Evolutionary conservation across 2,888 invertebrate genomes (phyloP), one percentile per base, ranked within the genome.

Genomic region (Hirtodrosophila confusa): DNA sequence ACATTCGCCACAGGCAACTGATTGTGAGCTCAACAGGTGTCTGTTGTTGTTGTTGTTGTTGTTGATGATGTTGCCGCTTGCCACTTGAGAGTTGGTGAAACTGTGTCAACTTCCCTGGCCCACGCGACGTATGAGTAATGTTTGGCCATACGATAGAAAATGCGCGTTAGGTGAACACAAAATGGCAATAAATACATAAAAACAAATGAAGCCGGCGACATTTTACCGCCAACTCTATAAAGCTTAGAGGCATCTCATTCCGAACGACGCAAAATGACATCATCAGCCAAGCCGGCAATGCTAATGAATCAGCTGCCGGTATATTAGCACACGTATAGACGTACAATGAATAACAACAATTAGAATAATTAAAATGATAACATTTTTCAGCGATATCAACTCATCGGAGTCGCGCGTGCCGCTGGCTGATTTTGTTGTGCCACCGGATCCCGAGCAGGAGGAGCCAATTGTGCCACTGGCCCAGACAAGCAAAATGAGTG

Each of bases 291-390:
- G 40, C 27, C 43, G 40, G 23, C 71, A 23, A 37, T 40, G 82
- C 71, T 69, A 86, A 88, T 87, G 77, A 76, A 74, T 83, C 83
- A 87, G 71, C 82, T 66, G 69, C 43, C 36, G 8, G 31, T 44
- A 5, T 27, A 36, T 44, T 23, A 35, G 27, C 39, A 33, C 55
- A 39, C 9, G 12, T 39, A 50, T 55, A 36, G 44, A 47, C 40
- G 17, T 49, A 47, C 17, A 45, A 51, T 47, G 47, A 49, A 48
- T 23, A 48, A 50, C 37, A 53, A 43, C 35, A 54, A 64, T 49
- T 55, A n/a, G 17, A 41, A 58, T 41, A 50, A 43, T 31, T 60
- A 29, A 43, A 24, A 49, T 53, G 17, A 33, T 3, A 4, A 23
- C 31, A 0, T 10, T 24, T 10, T 33, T 3, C 11, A 82, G 82